Base-by-base conservation (phyloP, 2,113 vertebrate genomes). In the Actinemys pallida region DNA sequence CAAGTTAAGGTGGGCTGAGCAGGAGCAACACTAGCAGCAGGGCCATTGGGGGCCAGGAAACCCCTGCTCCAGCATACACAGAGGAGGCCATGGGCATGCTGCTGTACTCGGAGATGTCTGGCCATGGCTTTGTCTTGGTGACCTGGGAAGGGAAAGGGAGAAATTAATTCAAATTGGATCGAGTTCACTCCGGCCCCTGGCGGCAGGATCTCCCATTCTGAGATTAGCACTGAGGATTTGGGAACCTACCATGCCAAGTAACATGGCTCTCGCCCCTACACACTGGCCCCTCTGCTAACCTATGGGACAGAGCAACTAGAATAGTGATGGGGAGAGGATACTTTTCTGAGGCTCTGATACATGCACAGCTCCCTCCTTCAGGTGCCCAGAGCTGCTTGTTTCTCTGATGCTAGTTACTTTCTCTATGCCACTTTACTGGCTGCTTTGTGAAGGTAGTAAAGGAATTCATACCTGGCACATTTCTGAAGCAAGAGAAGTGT, bases 71-170 rank as follows among this genome's bases (percentile, higher is more conserved):
- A 94, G 97, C 97, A 86, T 97, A 92, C 3, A 95, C 94, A 81
- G 97, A 97, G 93, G 95, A 94, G 65, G 62, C 79, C 92, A 90
- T 52, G 47, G 94, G 94, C 90, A 91, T 89, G 78, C 84, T 88
- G 57, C 92, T 94, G 56, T 94, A 87, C 54, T 93, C 9, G 0
- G 90, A 87, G 90, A 83, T 81, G 19, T 97, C 97, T 93, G 0
- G 89, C 65, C 94, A 90, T 8, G 47, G 81, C 96, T 96, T 97
- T 91, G 91, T 82, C 84, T 96, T 95, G 90, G 87, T 62, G 86
- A 94, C 94, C 97, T 98, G 94, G 89, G 94, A 97, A 96, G 90
- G 17, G 47, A 96, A 89, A 95, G 91, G 72, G 80, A 95, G 80
- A 78, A 93, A 91, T 84, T 52, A 95, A 95, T 92, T 87, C 52